Conservation (phyloP, 2,888 invertebrate genomes). For the Leucozona laternaria region DNA sequence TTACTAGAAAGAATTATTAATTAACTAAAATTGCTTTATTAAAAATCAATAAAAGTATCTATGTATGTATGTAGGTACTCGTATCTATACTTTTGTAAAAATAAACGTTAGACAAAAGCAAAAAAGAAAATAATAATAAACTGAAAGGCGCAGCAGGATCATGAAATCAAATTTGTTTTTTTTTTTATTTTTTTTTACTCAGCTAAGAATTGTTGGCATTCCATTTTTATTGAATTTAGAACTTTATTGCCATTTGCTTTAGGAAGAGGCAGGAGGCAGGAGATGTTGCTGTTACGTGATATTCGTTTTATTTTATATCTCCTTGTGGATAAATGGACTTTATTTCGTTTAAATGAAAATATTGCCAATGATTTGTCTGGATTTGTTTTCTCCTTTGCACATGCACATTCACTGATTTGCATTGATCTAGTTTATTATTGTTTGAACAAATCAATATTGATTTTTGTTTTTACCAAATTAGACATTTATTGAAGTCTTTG, state of each 20-base stretch:
- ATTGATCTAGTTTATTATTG: constrained; percentile 36
- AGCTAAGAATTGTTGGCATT: constrained; percentile 12
- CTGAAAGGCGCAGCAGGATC: background rate
- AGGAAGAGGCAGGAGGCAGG: no score
- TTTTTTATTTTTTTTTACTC: background rate
- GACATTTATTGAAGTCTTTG: background rate
- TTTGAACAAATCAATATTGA: constrained; percentile 46
- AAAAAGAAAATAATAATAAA: background rate
- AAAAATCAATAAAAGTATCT: background rate
- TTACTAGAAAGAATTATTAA: background rate
- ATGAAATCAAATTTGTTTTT: constrained; percentile 14
- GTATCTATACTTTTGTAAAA: background rate
- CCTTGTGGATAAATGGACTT: constrained; percentile 5
- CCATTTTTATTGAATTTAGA: constrained; percentile 25
- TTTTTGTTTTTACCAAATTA: constrained; percentile 19
- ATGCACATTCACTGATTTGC: no score
- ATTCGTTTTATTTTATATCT: constrained; percentile 35
- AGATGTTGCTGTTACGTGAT: constrained; percentile 29
- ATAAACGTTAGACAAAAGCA: background rate
- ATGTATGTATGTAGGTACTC: no score
- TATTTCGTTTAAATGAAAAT: constrained; percentile 38
- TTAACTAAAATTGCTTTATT: background rate
- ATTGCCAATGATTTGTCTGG: constrained; percentile 36
- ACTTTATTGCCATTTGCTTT: constrained; percentile 17
- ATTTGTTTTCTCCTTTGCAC: constrained; percentile 36